Base-by-base conservation (phyloP, 1,140 invertebrate genomes). In the Portunus trituberculatus region DNA sequence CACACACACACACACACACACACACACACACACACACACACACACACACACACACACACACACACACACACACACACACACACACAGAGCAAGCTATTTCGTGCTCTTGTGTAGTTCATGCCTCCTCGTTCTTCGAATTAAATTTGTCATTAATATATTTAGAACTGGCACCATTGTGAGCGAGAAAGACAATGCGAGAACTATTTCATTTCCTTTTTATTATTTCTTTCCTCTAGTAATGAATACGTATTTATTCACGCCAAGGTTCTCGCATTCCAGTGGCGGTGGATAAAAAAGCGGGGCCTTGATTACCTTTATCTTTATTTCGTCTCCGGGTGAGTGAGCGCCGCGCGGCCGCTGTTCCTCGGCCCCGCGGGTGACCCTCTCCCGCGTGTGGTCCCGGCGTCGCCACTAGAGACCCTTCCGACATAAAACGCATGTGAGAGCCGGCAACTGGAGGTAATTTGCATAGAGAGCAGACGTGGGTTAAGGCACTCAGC, bases 31-130 rank as follows among this genome's bases (percentile, higher is more conserved):
- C 4, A 89, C 12, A 90, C 88, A 90, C 7, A 25, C 45, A 90
- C 28, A 90, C 39, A 90, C 67, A 76, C 88, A 46, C 12, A 46
- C 45, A 46, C 45, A 90, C 39, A 90, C 39, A 90, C 88, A 46
- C 39, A 90, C 45, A n/a, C 45, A 90, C 39, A 46, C 88, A 46
- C 45, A 46, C 39, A 48, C 45, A 25, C 45, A 46, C 45, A 48
- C 87, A 76, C 67, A 20, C 16, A 76, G 0, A 76, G 0, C 6
- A n/a, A n/a, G 67, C 4, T 76, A 76, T 76, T n/a, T 76, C 20
- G n/a, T 76, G 67, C 67, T 76, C n/a, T 25, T n/a, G 7, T 76
- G 3, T n/a, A n/a, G 12, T 10, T 59, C 20, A 76, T 76, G 67
- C 67, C 52, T 59, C 52, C 16, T 59, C 52, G 12, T 59, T 59